Percentiles rank a stretch among this genome's conserved stretches.
Evolutionary conservation across 2,888 invertebrate species (phyloP).

Genomic region (Epistrophe eligans): DNA sequence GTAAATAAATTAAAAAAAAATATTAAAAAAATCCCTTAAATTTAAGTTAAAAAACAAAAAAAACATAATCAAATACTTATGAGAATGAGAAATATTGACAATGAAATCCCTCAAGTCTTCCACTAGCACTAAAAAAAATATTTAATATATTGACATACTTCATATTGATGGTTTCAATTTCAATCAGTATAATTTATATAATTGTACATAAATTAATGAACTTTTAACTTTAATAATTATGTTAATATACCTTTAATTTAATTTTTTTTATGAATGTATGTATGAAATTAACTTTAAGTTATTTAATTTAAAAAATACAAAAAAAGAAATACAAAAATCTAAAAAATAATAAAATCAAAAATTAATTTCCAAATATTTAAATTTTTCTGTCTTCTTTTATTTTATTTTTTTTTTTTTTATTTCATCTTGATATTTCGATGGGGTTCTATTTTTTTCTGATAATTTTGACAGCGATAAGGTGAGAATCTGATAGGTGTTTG

Average conservation of each 20-base stretch:
- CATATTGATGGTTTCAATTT: constrained; percentile 70
- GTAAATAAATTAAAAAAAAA: constrained; percentile 54
- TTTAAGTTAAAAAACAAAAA: constrained; percentile 43
- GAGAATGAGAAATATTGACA: constrained; percentile 50
- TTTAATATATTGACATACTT: constrained; percentile 47
- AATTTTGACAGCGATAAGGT: constrained; percentile 12
- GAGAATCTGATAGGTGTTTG: constrained; percentile 30
- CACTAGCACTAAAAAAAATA: constrained; percentile 55
- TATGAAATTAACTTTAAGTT: constrained; percentile 64
- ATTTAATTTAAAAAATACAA: constrained; percentile 67
- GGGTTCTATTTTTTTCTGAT: background rate
- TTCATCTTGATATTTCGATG: background rate
- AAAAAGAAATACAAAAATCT: constrained; percentile 1
- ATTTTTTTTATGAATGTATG: constrained; percentile 66
- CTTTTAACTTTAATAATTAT: constrained; percentile 13
- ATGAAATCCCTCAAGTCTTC: constrained; percentile 72
- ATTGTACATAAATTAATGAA: constrained; percentile 53
- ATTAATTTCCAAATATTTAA: constrained; percentile 43
- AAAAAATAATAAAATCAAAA: constrained; percentile 27
- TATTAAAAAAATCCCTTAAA: constrained; percentile 26
- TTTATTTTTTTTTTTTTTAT: too few species aligned
- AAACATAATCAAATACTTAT: constrained; percentile 14
- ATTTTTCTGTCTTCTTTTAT: constrained; percentile 1
- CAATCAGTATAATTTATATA: constrained; percentile 43
- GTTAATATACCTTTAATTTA: constrained; percentile 46